Base-by-base conservation (phyloP, 1,140 invertebrate species). In the Drosophila ironensis region DNA sequence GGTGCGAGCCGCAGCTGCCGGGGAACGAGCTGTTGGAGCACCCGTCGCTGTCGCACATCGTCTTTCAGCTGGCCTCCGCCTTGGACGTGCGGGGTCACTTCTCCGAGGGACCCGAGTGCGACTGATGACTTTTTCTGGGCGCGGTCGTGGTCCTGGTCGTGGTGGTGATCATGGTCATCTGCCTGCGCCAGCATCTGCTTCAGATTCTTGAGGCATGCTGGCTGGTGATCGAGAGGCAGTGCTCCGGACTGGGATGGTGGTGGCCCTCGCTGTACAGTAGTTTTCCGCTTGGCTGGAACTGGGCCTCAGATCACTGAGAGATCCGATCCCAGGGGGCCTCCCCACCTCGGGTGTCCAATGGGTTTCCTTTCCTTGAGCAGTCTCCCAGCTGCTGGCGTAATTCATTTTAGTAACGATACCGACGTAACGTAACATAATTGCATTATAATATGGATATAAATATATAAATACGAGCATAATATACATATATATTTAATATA, bases 11-110 rank as follows among this genome's bases (percentile, higher is more conserved):
- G 11, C 92, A 95, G 2, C 90, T 98, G 57, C 97, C 97, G 7
- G 96, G 97, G 59, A 93, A 94, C 28, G 97, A 98, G 57, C 92
- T 99, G n/a, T 92, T 98, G 37, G 96, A 97, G 68, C 95, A 98
- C 88, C 94, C 96, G 5, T 92, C 93, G 11, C 92, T 99, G 1
- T 94, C 95, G 51, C 94, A 95, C 77, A 92, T 96, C 35, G 93
- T 98, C 22, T 91, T 97, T 45, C 96, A 98, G 87, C 91, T 98
- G 56, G 95, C 96, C 6, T 92, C 92, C 25, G 93, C 95, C 59
- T 91, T 98, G 22, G 96, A 98, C 90, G 96, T 96, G 38, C 92
- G 94, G 63, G 92, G 93, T 24, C 93, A 95, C 88, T 96, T 96
- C 86, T 91, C 93, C 68, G 94, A 94, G 72, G 92, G 92, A 52